Evolutionary conservation across 2,888 invertebrate genomes (phyloP), one percentile per base, ranked within the genome.

Genomic region (Blastobasis lacticolella): DNA sequence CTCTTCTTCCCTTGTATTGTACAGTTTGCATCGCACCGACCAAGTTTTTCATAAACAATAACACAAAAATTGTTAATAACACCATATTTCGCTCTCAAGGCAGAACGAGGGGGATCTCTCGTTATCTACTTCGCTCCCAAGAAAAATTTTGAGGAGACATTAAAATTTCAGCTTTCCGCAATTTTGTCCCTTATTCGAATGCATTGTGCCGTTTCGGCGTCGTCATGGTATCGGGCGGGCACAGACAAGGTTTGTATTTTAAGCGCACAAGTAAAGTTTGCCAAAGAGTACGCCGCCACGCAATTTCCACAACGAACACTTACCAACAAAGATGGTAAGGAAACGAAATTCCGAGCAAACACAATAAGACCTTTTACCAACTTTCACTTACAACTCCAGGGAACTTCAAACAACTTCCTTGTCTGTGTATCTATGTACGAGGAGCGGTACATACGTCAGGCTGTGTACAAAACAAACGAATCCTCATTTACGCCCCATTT

Each of bases 331-430:
- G 71, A 73, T 66, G 67, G 69, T 66, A 68, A 67, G 65, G 67
- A 70, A 76, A 74, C 67, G 62, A 68, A 77, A 75, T 75, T 71
- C 63, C 58, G 47, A 57, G 58, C 66, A 70, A 78, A 78, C 73
- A 68, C 68, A 75, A 73, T 77, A 72, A 73, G 75, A 70, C 69
- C 63, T 71, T 70, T 71, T 65, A 61, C 62, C 53, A 75, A 76
- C 70, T 75, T 74, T 71, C 66, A 63, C 68, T 69, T 55, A 63
- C 62, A 67, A 69, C 56, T 62, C 53, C 51, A 55, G 53, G 53
- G 54, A 57, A 61, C 60, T 59, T 61, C 53, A 55, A 54, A 56
- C 49, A 56, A 57, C 53, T 54, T 55, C 38, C 50, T 43, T 55
- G 51, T 49, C 51, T 49, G 46, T 52, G 52, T 54, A 51, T 48